Evolutionary conservation across 2,797 vertebrate genomes (phyloP).

Genomic region (Danio tinwini): DNA sequence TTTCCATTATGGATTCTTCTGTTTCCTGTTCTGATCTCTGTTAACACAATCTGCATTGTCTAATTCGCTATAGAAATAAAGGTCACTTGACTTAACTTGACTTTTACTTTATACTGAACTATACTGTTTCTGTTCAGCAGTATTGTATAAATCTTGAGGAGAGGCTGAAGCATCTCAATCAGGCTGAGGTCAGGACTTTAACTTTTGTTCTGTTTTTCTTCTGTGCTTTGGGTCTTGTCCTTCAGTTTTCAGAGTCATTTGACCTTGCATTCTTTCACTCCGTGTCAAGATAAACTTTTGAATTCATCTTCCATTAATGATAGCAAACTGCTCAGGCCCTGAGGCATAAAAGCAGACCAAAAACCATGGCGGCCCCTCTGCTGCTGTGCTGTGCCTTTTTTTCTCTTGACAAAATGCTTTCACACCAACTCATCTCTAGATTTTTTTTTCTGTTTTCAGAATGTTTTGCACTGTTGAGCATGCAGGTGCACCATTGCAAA

Average conservation of each 20-base stretch:
- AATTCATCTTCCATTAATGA: neutral
- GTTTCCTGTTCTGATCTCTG: neutral
- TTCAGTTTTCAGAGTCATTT: neutral
- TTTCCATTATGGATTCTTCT: neutral
- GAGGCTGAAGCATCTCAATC: neutral
- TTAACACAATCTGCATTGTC: neutral
- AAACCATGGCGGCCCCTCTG: neutral
- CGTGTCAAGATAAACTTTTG: neutral
- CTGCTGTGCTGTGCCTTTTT: constrained; percentile 5
- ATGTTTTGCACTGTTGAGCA: neutral
- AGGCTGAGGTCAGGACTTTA: neutral
- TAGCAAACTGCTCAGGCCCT: neutral
- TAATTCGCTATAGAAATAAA: neutral
- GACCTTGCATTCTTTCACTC: neutral
- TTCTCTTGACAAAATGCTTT: neutral
- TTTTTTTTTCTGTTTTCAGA: neutral
- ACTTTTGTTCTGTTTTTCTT: neutral
- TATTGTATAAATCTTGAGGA: neutral
- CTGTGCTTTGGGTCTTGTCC: neutral
- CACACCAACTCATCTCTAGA: neutral
- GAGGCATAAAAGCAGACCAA: neutral
- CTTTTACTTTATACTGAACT: neutral
- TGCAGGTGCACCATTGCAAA: neutral
- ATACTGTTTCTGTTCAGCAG: neutral
- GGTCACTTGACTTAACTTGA: neutral